Conservation (phyloP, 2,113 vertebrate genomes). For the Pristiophorus japonicus region DNA sequence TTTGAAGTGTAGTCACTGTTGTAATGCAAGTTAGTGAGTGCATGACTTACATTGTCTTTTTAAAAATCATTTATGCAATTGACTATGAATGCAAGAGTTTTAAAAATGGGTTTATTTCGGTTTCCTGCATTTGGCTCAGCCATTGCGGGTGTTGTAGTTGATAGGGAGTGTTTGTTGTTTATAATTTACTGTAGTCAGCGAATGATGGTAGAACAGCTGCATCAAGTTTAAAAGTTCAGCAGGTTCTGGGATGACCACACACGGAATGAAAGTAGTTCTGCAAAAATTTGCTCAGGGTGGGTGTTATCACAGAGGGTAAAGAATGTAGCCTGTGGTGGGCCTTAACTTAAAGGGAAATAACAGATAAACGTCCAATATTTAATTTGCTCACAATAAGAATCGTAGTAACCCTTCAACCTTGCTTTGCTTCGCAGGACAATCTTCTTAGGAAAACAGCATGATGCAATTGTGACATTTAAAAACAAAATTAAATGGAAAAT, state of each 20-base stretch:
- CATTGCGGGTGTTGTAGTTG: background rate
- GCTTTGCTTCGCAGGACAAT: background rate
- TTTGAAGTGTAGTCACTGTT: background rate
- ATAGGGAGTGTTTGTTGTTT: slow-evolving; percentile 29
- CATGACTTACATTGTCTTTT: background rate
- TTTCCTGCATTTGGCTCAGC: background rate
- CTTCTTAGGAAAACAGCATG: background rate
- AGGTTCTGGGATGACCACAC: slow-evolving; percentile 1
- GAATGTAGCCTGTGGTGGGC: slow-evolving; percentile 10
- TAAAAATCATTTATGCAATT: background rate
- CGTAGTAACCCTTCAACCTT: background rate
- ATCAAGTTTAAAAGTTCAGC: slow-evolving; percentile 30
- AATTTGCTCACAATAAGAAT: background rate
- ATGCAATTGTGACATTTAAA: background rate
- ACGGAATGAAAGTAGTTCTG: background rate
- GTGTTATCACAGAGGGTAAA: slow-evolving; percentile 1
- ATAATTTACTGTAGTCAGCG: slow-evolving; percentile 22
- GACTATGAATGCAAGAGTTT: background rate
- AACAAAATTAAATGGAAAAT: background rate
- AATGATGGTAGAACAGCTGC: slow-evolving; percentile 31
- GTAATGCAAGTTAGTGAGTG: background rate
- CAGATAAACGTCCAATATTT: background rate
- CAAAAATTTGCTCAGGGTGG: background rate
- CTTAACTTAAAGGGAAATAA: background rate
- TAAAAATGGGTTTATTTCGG: background rate